Evolutionary conservation across 2,888 invertebrate species (phyloP).

Genomic region (Plagiodera versicolora): DNA sequence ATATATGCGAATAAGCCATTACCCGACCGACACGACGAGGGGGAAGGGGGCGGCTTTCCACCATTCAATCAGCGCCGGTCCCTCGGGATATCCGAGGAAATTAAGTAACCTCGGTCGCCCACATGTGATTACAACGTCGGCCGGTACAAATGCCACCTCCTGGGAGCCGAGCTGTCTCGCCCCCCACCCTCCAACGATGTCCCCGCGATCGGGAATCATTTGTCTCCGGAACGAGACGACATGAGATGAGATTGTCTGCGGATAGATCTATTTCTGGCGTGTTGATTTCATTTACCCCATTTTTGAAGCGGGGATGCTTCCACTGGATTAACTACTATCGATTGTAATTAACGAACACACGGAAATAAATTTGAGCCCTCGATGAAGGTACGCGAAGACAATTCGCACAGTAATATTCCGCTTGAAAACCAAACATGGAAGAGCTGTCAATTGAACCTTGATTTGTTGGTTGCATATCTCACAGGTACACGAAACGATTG

Average conservation of each 20-base stretch:
- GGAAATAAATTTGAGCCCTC: no score
- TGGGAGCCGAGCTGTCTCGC: constrained; percentile 28
- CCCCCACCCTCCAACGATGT: constrained; percentile 25
- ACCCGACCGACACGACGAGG: constrained; percentile 9
- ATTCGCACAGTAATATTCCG: no score
- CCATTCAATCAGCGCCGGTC: constrained; percentile 51
- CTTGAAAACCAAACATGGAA: no score
- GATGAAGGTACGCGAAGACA: no score
- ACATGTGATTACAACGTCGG: constrained; percentile 48
- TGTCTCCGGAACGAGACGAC: constrained; percentile 33
- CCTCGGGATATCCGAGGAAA: constrained; percentile 49
- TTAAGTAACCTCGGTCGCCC: constrained; percentile 51
- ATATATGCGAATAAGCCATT: constrained; percentile 30
- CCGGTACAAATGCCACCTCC: constrained; percentile 45
- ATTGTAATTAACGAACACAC: no score
- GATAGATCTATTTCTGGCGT: constrained; percentile 1
- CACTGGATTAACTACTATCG: no score
- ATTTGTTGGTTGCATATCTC: no score
- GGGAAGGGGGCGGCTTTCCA: constrained; percentile 24
- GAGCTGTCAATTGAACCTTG: no score
- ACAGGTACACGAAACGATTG: no score
- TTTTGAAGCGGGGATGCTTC: not conserved
- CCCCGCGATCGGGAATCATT: constrained; percentile 41
- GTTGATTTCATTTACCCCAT: constrained; percentile 1
- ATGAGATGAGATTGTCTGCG: constrained; percentile 11